phyloP scores from a whole-genome alignment of 2,113 vertebrate species.

The Toxostoma redivivum region DNA sequence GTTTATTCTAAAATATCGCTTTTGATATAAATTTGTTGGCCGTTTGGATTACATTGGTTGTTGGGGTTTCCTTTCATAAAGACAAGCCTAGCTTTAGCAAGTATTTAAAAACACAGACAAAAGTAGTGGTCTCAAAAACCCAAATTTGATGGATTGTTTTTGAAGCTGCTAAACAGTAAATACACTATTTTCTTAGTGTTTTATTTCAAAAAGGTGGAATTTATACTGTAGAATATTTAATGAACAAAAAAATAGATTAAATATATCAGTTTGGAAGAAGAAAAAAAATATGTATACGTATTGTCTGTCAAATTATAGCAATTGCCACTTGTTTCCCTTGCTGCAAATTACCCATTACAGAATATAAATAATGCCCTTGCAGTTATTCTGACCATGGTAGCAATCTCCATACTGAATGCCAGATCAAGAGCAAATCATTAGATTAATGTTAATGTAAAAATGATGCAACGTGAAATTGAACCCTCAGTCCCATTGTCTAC shows the following conservation, averaged over 20 bases:
- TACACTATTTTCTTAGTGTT: neutral
- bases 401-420: neutral
- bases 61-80: neutral
- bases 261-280: neutral
- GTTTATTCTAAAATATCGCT: neutral
- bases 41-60: neutral
- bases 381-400: neutral
- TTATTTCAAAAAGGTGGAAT: neutral
- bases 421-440: neutral
- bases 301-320: neutral
- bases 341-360: neutral
- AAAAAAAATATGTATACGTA: neutral
- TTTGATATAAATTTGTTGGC: constrained; percentile 7
- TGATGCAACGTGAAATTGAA: neutral
- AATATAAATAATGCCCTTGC: neutral
- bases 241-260: neutral
- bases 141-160: neutral
- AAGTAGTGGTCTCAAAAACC: neutral
- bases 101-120: neutral
- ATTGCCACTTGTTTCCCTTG: neutral
- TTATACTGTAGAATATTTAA: neutral
- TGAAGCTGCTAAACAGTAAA: neutral
- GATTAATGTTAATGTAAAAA: neutral
- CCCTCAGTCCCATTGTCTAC: neutral
- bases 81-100: neutral